Conservation (phyloP, 53 echinoderm and acorn worm genomes). For the Temnopleurus reevesii region DNA sequence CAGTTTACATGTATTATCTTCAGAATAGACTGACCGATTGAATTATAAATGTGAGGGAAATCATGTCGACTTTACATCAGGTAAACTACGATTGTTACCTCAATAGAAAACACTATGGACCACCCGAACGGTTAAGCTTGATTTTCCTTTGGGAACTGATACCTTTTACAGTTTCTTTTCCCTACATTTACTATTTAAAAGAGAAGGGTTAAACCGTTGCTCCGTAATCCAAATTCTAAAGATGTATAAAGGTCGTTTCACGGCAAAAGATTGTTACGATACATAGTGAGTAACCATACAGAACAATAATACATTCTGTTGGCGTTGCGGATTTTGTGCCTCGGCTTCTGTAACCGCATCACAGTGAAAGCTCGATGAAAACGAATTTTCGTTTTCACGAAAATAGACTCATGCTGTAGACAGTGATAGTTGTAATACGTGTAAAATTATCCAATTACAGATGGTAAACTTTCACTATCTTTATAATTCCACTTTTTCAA, state of each 20-base stretch:
- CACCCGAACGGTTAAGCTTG: neutral
- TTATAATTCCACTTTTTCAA: neutral
- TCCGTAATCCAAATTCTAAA: slow-evolving; percentile 3
- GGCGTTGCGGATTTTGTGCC: neutral
- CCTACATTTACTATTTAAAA: neutral
- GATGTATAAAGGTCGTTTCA: slow-evolving; percentile 10
- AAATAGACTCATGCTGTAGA: neutral
- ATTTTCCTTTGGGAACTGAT: slow-evolving; percentile 18
- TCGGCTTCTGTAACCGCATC: neutral
- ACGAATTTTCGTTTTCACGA: neutral
- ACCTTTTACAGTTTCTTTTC: neutral
- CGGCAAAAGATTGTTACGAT: neutral
- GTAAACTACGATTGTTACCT: neutral
- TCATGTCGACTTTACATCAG: neutral
- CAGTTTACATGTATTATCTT: neutral
- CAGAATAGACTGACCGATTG: neutral
- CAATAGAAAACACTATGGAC: neutral
- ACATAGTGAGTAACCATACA: neutral
- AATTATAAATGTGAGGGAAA: neutral
- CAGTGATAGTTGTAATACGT: neutral
- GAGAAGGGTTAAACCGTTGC: neutral
- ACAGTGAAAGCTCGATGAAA: neutral
- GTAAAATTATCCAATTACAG: neutral
- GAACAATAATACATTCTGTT: neutral
- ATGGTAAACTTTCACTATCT: slow-evolving; percentile 10